Conservation (phyloP, 2,797 vertebrate genomes). For the Macropus fuliginosus region DNA sequence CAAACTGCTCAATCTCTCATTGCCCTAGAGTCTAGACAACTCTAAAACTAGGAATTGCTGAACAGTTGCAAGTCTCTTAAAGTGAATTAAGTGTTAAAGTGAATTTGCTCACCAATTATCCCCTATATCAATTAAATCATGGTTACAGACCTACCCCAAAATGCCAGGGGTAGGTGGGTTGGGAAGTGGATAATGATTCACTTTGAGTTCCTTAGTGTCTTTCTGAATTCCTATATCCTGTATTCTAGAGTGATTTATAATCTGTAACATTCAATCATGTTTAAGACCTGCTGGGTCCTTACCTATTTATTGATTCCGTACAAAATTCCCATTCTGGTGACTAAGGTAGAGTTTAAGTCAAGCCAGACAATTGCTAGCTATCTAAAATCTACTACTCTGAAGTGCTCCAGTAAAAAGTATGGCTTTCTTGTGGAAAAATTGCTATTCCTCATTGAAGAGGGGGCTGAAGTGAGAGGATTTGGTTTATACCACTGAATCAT, state of each 20-base stretch:
- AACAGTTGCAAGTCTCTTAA: not conserved
- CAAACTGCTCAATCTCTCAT: not conserved
- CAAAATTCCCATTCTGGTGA: not conserved
- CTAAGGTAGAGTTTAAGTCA: not conserved
- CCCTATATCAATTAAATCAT: not conserved
- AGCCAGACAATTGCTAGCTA: not conserved
- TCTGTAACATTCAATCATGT: not conserved
- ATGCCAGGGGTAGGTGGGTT: not conserved
- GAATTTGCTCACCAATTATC: not conserved
- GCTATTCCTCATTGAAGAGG: not conserved
- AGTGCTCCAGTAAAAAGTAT: not conserved
- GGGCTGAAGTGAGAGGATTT: not conserved
- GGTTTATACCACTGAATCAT: not conserved
- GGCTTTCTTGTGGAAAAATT: not conserved
- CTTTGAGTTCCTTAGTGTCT: not conserved
- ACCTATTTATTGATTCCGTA: not conserved
- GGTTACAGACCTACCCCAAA: not conserved
- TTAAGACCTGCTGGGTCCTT: not conserved
- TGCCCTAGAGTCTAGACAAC: not conserved
- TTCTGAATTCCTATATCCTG: not conserved
- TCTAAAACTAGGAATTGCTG: not conserved
- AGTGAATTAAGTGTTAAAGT: not conserved
- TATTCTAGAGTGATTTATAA: not conserved
- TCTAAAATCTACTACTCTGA: not conserved
- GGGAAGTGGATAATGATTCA: not conserved